Base-by-base conservation (phyloP, 2,113 vertebrate genomes). In the Oreochromis spilurus region DNA sequence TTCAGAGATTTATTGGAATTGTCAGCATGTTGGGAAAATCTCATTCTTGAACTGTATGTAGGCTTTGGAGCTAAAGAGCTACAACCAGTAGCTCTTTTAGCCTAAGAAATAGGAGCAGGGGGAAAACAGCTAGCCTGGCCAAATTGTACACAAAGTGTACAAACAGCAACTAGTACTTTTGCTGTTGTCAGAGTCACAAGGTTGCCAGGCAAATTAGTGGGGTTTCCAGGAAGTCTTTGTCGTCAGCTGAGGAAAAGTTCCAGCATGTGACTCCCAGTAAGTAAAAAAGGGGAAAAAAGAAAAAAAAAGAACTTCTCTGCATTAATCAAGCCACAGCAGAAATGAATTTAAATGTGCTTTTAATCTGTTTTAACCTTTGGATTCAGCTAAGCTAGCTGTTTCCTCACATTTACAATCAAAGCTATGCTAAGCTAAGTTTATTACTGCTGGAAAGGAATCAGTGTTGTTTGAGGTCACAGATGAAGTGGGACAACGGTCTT, bases 1-100 rank as follows among this genome's bases (percentile, higher is more conserved):
- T 77, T 50, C 43, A n/a, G 16, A 77, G 16, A 77, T 77, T 77
- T 50, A 31, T 50, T 19, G 70, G 17, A 75, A 77, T 77, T 31
- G 14, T 50, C 1, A 1, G 1, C 16, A 29, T 19, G 70, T 48
- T 77, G 43, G 43, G 16, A 77, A 26, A 50, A 45, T 29, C 24
- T 29, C 24, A 1, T 48, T 24, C 19, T 12, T 38, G 45, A 14
- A 0, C 19, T 67, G 29, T 62, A 6, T n/a, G 38, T 36, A 36
- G 43, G 1, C 53, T 24, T 21, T 17, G 26, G 58, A 84, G 45
- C 34, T 21, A 43, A 43, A 43, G 11, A 43, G 40, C 2, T 26
- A 77, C 31, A 52, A 16, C 11, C 29, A 34, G 9, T 50, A 65
- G 58, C 60, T 7, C 3, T 52, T 40, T 57, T 55, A 60, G 16